These are phyloP conservation scores for Sebastes melanostomus DNA, from an alignment of 2,797 vertebrate species.

Conservation along the genomic window DNA sequence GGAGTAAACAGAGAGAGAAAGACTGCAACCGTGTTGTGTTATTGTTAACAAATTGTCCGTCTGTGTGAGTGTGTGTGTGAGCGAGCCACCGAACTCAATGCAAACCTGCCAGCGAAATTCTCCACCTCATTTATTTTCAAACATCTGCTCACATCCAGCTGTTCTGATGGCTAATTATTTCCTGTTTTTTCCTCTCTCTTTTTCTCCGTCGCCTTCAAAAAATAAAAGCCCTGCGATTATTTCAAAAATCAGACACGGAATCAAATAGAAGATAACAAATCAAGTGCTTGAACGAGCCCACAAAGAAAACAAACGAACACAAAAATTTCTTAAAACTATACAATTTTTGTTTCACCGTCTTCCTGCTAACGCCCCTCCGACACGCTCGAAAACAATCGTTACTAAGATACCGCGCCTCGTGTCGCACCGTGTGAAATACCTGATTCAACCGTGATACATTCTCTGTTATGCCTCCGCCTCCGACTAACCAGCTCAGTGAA, in stretches of 20 bases:
- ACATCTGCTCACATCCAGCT: slow-evolving; percentile 65
- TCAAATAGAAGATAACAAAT: slow-evolving; percentile 73
- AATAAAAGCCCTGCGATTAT: slow-evolving; percentile 52
- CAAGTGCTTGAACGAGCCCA: slow-evolving; percentile 67
- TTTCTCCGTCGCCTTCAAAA: slow-evolving; percentile 37
- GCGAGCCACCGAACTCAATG: slow-evolving; percentile 49
- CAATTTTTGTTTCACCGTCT: slow-evolving; percentile 58
- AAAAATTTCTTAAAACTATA: slow-evolving; percentile 69
- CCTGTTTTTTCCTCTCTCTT: slow-evolving; percentile 20
- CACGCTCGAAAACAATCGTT: slow-evolving; percentile 41
- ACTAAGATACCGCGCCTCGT: slow-evolving; percentile 47
- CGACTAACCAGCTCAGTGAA: slow-evolving; percentile 43
- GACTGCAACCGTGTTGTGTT: not conserved
- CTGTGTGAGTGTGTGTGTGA: slow-evolving; percentile 13
- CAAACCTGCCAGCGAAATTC: slow-evolving; percentile 61
- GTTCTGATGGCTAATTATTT: slow-evolving; percentile 48
- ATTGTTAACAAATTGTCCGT: not conserved
- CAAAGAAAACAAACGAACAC: slow-evolving; percentile 44
- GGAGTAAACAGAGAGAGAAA: slow-evolving; percentile 51
- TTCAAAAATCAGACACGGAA: slow-evolving; percentile 65
- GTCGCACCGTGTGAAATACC: slow-evolving; percentile 67
- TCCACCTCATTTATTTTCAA: slow-evolving; percentile 22
- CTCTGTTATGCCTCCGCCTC: slow-evolving; percentile 46
- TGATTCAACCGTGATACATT: slow-evolving; percentile 80
- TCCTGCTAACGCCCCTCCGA: not conserved